These are phyloP conservation scores for Camponotus fellah DNA, from an alignment of 2,888 invertebrate species.

Conservation along the genomic window DNA sequence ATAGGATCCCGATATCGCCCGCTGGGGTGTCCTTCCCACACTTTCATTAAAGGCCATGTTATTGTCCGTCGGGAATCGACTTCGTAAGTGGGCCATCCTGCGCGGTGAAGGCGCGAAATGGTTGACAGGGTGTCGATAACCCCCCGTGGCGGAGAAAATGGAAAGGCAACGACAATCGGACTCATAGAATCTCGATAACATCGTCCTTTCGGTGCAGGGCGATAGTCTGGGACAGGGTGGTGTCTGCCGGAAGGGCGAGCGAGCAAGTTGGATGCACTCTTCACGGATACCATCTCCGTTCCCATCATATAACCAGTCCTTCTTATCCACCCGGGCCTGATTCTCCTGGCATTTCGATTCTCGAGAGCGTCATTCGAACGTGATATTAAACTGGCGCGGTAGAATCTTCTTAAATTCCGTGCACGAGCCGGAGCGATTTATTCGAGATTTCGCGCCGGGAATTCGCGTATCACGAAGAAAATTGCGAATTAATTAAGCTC, in stretches of 20 bases:
- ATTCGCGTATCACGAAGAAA: slow-evolving; percentile 26
- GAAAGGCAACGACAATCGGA: slow-evolving; percentile 74
- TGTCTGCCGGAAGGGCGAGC: not conserved
- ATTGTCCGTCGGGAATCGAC: slow-evolving; percentile 77
- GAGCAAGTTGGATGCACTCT: slow-evolving; percentile 54
- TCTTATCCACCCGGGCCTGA: not conserved
- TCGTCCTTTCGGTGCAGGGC: slow-evolving; percentile 63
- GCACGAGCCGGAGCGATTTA: not conserved
- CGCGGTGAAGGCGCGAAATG: slow-evolving; percentile 66
- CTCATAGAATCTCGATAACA: slow-evolving; percentile 75
- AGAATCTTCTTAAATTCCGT: slow-evolving; percentile 43
- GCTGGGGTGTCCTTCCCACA: slow-evolving; percentile 47
- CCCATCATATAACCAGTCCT: slow-evolving; percentile 61
- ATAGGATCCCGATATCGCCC: slow-evolving; percentile 25
- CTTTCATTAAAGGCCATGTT: slow-evolving; percentile 65
- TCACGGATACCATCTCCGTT: slow-evolving; percentile 24
- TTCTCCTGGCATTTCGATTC: slow-evolving; percentile 60
- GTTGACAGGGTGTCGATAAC: slow-evolving; percentile 81
- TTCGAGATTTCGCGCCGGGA: not conserved
- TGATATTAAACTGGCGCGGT: slow-evolving; percentile 63
- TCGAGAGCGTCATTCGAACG: slow-evolving; percentile 61
- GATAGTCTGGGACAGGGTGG: not conserved
- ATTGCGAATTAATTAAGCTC: slow-evolving; percentile 32
- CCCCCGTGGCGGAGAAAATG: slow-evolving; percentile 72
- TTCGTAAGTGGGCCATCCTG: slow-evolving; percentile 76